Evolutionary conservation across 2,113 vertebrate genomes (phyloP).

Genomic region (Erinaceus europaeus): DNA sequence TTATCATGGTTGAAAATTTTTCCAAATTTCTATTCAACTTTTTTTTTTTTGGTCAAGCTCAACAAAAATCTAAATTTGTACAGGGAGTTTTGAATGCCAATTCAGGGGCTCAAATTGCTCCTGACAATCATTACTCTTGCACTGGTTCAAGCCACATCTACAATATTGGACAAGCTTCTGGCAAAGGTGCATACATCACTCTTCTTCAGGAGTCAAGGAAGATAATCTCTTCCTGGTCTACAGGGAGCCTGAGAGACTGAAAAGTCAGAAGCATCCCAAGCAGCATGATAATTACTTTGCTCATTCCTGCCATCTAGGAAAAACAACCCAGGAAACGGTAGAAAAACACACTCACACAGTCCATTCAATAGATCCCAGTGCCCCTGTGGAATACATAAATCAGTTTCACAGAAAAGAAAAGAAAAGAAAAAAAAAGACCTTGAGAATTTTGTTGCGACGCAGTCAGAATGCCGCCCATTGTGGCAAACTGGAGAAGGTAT

Average conservation of each 20-base stretch:
- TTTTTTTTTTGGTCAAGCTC: neutral
- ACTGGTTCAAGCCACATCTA: conserved; percentile 20
- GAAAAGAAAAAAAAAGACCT: neutral
- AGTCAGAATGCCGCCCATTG: neutral
- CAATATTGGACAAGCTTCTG: neutral
- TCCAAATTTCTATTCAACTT: neutral
- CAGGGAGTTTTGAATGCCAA: neutral
- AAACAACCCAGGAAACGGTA: neutral
- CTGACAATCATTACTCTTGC: neutral
- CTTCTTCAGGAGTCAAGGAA: neutral
- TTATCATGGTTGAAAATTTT: neutral
- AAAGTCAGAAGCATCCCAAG: neutral
- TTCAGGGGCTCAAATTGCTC: neutral
- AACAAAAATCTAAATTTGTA: neutral
- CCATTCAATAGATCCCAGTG: neutral
- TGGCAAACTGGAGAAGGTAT: neutral
- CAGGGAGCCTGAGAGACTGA: neutral
- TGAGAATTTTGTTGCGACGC: neutral
- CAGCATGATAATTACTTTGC: neutral
- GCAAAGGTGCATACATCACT: neutral
- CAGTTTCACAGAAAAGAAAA: neutral
- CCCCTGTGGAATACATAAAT: neutral
- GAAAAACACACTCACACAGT: neutral
- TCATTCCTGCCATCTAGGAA: neutral
- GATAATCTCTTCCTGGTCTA: neutral